Evolutionary conservation across 1,140 invertebrate genomes (phyloP).

Genomic region (Drosophila navojoa): DNA sequence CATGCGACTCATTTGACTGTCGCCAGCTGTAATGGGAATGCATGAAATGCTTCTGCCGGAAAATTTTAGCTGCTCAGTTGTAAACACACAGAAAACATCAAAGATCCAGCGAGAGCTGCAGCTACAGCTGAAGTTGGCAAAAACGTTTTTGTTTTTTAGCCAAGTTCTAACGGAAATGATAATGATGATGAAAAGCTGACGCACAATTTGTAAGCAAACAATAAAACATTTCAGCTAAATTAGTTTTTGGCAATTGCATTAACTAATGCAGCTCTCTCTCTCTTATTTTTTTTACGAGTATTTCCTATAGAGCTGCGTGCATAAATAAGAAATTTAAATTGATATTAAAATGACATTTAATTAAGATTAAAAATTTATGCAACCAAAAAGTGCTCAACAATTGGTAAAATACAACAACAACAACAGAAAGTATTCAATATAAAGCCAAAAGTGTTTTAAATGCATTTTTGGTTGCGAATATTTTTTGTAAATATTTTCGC

Average conservation of each 20-base stretch:
- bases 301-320: neutral
- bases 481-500: slow-evolving; percentile 73
- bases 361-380: slow-evolving; percentile 76
- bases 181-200: slow-evolving; percentile 70
- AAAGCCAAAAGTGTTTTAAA: slow-evolving; percentile 39
- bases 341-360: slow-evolving; percentile 70
- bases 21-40: slow-evolving; percentile 72
- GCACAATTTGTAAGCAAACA: slow-evolving; percentile 72
- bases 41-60: slow-evolving; percentile 45
- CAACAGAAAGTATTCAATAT: slow-evolving; percentile 10
- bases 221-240: slow-evolving; percentile 77
- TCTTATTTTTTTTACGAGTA: neutral
- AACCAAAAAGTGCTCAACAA: slow-evolving; percentile 40
- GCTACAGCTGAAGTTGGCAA: neutral
- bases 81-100: slow-evolving; percentile 54
- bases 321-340: slow-evolving; percentile 50
- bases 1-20: slow-evolving; percentile 62
- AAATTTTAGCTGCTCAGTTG: slow-evolving; percentile 39
- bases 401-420: slow-evolving; percentile 16
- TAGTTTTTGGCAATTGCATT: slow-evolving; percentile 76
- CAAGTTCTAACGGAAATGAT: slow-evolving; percentile 51
- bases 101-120: slow-evolving; percentile 7
- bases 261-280: slow-evolving; percentile 48
- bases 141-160: slow-evolving; percentile 51
- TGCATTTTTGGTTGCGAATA: slow-evolving; percentile 44